A percentile compares a stretch with the other conserved stretches of the same genome.
These are phyloP conservation scores for Drosophila macrospina DNA, from an alignment of 2,888 invertebrate species.

Conservation along the genomic window DNA sequence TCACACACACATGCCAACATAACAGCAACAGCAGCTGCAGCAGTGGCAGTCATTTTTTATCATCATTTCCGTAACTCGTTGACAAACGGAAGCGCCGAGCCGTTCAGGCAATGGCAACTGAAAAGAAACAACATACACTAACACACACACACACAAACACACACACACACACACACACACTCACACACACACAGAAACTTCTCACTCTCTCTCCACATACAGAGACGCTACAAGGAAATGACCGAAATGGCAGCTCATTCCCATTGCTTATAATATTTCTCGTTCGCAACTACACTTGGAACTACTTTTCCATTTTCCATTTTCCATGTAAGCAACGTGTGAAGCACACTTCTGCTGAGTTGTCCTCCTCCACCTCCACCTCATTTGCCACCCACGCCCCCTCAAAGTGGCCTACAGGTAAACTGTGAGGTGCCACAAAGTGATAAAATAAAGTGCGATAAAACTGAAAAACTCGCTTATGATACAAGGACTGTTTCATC, in stretches of 20 bases:
- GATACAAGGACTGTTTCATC: conserved; percentile 5
- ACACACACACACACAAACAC: conserved; percentile 14
- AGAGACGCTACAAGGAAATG: conserved; percentile 62
- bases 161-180: conserved; percentile 13
- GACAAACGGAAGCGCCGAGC: conserved; percentile 81
- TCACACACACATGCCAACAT: conserved; percentile 41
- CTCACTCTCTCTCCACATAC: conserved; percentile 11
- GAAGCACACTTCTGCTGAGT: conserved; percentile 30
- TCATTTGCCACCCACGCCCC: too few species aligned
- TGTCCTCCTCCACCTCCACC: conserved; percentile 1
- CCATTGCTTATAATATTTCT: conserved; percentile 73
- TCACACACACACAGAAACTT: conserved; percentile 1
- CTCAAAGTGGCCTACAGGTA: conserved; percentile 33
- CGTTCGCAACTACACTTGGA: conserved; percentile 60
- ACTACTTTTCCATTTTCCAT: conserved; percentile 56
- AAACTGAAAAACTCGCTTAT: background rate
- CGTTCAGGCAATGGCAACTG: conserved; percentile 60
- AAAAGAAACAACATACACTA: conserved; percentile 22
- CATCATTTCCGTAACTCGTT: conserved; percentile 82
- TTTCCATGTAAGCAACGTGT: conserved; percentile 43
- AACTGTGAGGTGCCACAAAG: conserved; percentile 19
- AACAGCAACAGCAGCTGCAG: conserved; percentile 57
- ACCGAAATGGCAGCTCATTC: conserved; percentile 68
- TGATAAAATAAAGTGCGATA: conserved; percentile 21
- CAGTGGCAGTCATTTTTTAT: conserved; percentile 78